Percentiles rank a stretch among this genome's conserved stretches.
These are phyloP conservation scores for Andrena trimmerana DNA, from an alignment of 2,888 invertebrate species.

Conservation along the genomic window DNA sequence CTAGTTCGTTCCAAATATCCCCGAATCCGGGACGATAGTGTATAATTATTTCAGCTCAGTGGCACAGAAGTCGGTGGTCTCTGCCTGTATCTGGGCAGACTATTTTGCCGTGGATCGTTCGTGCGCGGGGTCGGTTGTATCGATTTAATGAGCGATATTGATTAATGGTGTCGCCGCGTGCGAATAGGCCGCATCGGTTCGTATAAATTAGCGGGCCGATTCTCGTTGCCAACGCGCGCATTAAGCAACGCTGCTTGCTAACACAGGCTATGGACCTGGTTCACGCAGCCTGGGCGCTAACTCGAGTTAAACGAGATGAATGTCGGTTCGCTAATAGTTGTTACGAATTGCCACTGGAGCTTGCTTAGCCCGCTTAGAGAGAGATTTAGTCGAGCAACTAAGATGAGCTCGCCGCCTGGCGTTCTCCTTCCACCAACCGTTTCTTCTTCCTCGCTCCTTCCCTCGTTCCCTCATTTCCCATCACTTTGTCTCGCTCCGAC, in stretches of 20 bases:
- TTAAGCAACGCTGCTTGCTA: constrained; percentile 69
- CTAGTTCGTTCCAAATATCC: constrained; percentile 26
- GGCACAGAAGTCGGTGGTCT: constrained; percentile 24
- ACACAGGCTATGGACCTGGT: constrained; percentile 69
- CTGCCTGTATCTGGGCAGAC: constrained; percentile 3
- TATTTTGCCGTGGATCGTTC: constrained; percentile 25
- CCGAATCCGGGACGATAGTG: constrained; percentile 28
- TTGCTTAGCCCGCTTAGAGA: constrained; percentile 65
- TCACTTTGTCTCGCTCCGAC: neutral
- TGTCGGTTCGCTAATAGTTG: constrained; percentile 82
- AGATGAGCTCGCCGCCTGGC: constrained; percentile 64
- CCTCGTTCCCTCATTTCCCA: constrained; percentile 11
- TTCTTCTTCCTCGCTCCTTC: neutral
- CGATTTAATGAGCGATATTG: constrained; percentile 70
- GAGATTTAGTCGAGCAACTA: constrained; percentile 72
- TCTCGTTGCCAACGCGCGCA: constrained; percentile 67
- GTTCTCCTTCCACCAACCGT: neutral
- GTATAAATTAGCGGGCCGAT: constrained; percentile 74
- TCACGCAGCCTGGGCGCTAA: constrained; percentile 75
- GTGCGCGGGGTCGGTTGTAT: constrained; percentile 28
- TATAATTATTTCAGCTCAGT: constrained; percentile 50
- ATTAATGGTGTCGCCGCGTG: constrained; percentile 62
- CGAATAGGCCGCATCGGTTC: constrained; percentile 63
- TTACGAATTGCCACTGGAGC: constrained; percentile 77
- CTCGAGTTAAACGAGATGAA: constrained; percentile 82